A percentile compares a stretch with the other conserved stretches of the same genome.
Conservation (phyloP, 2,888 invertebrate genomes). For the Euzophera pinguis region DNA sequence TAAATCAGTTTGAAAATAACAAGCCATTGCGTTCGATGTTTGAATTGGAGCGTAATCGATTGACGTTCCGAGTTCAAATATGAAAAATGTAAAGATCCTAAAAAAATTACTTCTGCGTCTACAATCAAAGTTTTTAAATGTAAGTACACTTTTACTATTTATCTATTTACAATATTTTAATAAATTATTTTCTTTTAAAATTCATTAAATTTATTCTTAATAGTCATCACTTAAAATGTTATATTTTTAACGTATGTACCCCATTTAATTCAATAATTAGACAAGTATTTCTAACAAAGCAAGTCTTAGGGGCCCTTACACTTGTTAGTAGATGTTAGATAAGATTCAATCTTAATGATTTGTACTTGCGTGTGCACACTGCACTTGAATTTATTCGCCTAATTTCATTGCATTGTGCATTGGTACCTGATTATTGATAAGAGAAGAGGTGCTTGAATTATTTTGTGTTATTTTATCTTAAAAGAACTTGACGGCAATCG, state of each 20-base stretch:
- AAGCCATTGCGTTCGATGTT: slow-evolving; percentile 61
- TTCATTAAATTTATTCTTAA: no score
- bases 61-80: slow-evolving; percentile 29
- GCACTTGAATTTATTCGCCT: slow-evolving; percentile 59
- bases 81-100: slow-evolving; percentile 2
- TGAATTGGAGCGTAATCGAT: slow-evolving; percentile 66
- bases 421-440: slow-evolving; percentile 54
- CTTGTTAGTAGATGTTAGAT: slow-evolving; percentile 50
- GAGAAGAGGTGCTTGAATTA: slow-evolving; percentile 47
- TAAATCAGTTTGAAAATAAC: slow-evolving; percentile 73
- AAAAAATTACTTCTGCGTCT: neutral
- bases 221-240: no score
- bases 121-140: no score
- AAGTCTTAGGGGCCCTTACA: slow-evolving; percentile 30
- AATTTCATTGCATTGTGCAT: slow-evolving; percentile 59
- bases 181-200: no score
- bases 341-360: slow-evolving; percentile 53
- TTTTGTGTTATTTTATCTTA: slow-evolving; percentile 16
- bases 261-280: neutral
- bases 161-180: no score
- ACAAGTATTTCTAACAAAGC: slow-evolving; percentile 9
- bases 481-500: no score
- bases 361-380: slow-evolving; percentile 57
- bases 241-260: no score
- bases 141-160: no score